phyloP scores from a whole-genome alignment of 1,140 invertebrate species.

The Theocolax elegans region DNA sequence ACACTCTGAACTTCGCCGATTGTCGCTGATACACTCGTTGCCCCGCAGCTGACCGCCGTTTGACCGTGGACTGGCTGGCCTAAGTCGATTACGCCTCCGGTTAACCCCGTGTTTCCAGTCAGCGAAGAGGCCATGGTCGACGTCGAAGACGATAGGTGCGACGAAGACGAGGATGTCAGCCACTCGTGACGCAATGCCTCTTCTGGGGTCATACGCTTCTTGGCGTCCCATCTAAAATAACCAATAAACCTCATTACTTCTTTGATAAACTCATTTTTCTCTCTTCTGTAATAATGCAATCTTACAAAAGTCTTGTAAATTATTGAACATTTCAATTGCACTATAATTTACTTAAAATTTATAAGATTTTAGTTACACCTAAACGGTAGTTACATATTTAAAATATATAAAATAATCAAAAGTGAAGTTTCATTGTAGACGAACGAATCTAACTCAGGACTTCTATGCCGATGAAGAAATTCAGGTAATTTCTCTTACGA shows the following conservation, averaged over 20 bases:
- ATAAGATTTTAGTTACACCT: too few species aligned
- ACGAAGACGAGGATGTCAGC: constrained; percentile 64
- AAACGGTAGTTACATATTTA: too few species aligned
- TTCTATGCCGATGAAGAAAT: too few species aligned
- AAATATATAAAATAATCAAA: too few species aligned
- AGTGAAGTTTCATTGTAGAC: too few species aligned
- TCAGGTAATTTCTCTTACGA: too few species aligned
- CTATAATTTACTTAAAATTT: too few species aligned
- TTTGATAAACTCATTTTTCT: too few species aligned
- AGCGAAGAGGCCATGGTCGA: constrained; percentile 57
- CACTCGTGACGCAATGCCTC: constrained; percentile 86
- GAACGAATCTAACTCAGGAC: too few species aligned
- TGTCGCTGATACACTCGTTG: constrained; percentile 49
- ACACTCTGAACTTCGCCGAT: constrained; percentile 44
- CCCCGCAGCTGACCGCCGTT: constrained; percentile 43
- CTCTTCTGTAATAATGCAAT: too few species aligned
- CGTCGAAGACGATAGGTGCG: constrained; percentile 51
- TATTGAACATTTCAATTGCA: too few species aligned
- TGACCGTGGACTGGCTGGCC: constrained; percentile 56
- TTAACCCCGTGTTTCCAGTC: constrained; percentile 43
- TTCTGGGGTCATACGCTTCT: constrained; percentile 90
- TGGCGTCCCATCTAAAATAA: constrained; percentile 88
- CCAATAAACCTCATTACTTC: neutral
- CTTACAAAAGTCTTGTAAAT: too few species aligned
- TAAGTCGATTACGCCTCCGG: constrained; percentile 49